Conservation (phyloP, 2,797 vertebrate genomes). For the Tokudaia muenninki region DNA sequence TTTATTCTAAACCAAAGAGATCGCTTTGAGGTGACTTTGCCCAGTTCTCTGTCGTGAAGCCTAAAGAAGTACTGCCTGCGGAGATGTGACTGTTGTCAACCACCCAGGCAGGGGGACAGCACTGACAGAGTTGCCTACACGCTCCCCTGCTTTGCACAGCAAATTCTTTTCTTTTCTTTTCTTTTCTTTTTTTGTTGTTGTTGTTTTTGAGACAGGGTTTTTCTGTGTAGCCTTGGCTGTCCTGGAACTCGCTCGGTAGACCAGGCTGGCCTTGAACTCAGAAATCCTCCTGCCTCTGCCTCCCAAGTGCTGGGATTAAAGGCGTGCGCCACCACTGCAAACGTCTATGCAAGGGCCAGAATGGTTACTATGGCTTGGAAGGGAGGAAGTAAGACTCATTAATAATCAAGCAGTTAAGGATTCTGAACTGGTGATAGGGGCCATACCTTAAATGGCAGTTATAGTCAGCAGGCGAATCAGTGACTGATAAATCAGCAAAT, state of each 20-base stretch:
- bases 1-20: background rate
- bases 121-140: background rate
- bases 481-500: background rate
- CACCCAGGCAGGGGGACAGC: background rate
- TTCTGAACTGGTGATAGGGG: background rate
- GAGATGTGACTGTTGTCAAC: background rate
- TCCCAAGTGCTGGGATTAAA: too few relatives aligned
- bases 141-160: background rate
- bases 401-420: slow-evolving; percentile 19
- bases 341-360: background rate
- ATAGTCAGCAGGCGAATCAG: background rate
- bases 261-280: too few relatives aligned
- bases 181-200: too few relatives aligned
- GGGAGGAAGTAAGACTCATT: background rate
- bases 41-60: background rate
- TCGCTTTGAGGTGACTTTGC: background rate
- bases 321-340: too few relatives aligned
- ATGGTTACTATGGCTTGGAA: background rate
- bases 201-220: too few relatives aligned
- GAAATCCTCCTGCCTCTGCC: too few relatives aligned
- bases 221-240: too few relatives aligned
- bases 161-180: too few relatives aligned
- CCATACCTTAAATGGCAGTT: background rate
- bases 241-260: too few relatives aligned
- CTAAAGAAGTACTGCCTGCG: background rate